A percentile compares a stretch with the other conserved stretches of the same genome.
These are phyloP conservation scores for Lottia gigantea DNA, from an alignment of 2,888 invertebrate species.

Conservation along the genomic window DNA sequence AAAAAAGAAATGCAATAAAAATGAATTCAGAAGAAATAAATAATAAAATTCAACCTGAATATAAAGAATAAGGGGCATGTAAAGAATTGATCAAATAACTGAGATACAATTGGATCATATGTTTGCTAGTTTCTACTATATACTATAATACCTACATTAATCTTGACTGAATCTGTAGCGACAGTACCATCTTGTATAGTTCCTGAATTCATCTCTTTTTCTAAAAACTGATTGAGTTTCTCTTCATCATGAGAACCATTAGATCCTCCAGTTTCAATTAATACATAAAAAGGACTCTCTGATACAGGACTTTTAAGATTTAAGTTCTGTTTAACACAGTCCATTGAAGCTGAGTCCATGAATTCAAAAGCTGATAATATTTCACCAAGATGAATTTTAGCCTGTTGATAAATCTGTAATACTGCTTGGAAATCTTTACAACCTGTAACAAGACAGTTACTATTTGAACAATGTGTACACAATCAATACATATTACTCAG, in stretches of 20 bases:
- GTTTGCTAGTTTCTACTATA: too few species aligned
- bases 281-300: slow-evolving; percentile 61
- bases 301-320: slow-evolving; percentile 71
- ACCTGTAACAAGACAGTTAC: slow-evolving; percentile 70
- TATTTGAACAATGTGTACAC: too few species aligned
- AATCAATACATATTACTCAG: too few species aligned
- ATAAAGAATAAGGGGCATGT: too few species aligned
- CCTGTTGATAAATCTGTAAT: slow-evolving; percentile 79
- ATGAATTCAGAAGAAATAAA: too few species aligned
- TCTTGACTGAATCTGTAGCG: slow-evolving; percentile 84
- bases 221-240: slow-evolving; percentile 84
- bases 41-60: too few species aligned
- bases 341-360: slow-evolving; percentile 83
- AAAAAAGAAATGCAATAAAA: too few species aligned
- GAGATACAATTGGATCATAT: too few species aligned
- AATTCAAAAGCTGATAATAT: slow-evolving; percentile 96
- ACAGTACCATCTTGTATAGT: slow-evolving; percentile 85
- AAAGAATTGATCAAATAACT: too few species aligned
- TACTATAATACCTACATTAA: slow-evolving; percentile 73
- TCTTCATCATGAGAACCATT: slow-evolving; percentile 86
- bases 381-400: slow-evolving; percentile 84
- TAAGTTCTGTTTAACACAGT: slow-evolving; percentile 75
- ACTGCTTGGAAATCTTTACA: slow-evolving; percentile 83
- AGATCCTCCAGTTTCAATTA: slow-evolving; percentile 77
- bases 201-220: slow-evolving; percentile 78